Evolutionary conservation across 2,113 vertebrate species (phyloP).

Genomic region (Isichthys henryi): DNA sequence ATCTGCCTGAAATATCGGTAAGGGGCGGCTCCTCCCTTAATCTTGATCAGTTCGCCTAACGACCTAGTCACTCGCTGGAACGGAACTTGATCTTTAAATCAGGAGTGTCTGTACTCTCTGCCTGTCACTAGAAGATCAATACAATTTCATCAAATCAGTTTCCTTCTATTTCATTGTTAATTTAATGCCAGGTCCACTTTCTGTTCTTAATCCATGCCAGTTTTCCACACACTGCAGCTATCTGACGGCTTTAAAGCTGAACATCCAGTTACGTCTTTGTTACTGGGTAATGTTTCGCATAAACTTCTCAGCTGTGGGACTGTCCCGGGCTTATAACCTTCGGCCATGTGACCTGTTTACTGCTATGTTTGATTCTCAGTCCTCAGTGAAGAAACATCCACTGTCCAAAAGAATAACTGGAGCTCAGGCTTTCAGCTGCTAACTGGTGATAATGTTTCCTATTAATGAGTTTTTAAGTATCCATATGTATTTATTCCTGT

Average conservation of each 20-base stretch:
- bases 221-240: background rate
- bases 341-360: background rate
- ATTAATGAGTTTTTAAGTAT: background rate
- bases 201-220: background rate
- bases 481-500: background rate
- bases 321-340: background rate
- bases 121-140: background rate
- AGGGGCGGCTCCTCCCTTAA: too few relatives aligned
- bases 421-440: background rate
- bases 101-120: too few relatives aligned
- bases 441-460: background rate
- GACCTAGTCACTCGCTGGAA: too few relatives aligned
- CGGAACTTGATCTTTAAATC: too few relatives aligned
- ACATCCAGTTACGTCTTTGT: background rate
- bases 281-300: background rate
- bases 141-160: background rate
- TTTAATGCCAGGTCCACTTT: background rate
- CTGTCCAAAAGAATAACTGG: background rate
- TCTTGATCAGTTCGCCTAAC: too few relatives aligned
- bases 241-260: background rate
- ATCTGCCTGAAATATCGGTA: too few relatives aligned
- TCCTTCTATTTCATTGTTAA: background rate
- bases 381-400: background rate
- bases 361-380: background rate
- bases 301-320: background rate